These are phyloP conservation scores for Drosophila fungiperda DNA, from an alignment of 2,888 invertebrate species.

Conservation along the genomic window DNA sequence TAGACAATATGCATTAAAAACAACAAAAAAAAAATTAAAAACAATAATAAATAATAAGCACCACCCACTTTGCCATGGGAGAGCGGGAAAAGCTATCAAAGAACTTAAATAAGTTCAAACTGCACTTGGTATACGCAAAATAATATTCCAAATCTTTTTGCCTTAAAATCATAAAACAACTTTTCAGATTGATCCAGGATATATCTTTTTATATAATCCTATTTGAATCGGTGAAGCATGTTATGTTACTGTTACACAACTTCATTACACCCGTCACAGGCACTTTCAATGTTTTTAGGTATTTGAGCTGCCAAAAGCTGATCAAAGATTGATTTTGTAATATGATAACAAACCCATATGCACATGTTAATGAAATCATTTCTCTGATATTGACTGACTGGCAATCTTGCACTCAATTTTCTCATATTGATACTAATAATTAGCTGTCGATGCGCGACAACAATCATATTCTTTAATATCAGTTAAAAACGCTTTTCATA, in stretches of 20 bases:
- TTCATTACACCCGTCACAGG: background rate
- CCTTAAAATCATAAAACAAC: background rate
- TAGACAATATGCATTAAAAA: background rate
- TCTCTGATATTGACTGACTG: background rate
- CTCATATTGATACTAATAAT: background rate
- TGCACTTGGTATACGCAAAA: background rate
- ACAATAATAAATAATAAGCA: background rate
- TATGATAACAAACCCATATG: background rate
- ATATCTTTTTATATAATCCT: background rate
- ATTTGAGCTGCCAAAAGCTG: background rate
- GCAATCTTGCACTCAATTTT: background rate
- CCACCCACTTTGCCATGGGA: background rate
- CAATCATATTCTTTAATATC: background rate
- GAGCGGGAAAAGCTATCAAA: background rate
- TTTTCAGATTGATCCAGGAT: background rate
- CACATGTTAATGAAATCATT: background rate
- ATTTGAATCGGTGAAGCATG: background rate
- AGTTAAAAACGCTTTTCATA: background rate
- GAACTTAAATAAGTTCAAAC: background rate
- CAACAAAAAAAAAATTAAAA: background rate
- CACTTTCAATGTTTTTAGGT: background rate
- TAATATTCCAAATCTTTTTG: background rate
- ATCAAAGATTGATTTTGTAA: background rate
- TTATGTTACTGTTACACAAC: background rate
- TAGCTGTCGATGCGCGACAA: background rate